Evolutionary conservation across 1,140 invertebrate species (phyloP).

Genomic region (Drosophila nasuta): DNA sequence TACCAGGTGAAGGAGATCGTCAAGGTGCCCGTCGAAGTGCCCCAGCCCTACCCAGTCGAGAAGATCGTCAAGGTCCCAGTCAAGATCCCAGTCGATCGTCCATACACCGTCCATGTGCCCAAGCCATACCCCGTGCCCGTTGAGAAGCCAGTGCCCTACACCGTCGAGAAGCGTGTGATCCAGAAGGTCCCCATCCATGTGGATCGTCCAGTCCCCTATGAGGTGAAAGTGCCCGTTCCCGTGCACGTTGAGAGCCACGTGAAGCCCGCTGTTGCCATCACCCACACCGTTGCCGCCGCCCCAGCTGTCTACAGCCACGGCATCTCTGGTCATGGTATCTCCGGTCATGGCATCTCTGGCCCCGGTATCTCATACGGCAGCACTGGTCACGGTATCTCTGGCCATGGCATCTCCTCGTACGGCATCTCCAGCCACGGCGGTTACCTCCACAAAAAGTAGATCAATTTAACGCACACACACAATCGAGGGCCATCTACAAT

Average conservation of each 20-base stretch:
- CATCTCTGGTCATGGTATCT: slow-evolving; percentile 44
- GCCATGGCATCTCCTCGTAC: slow-evolving; percentile 60
- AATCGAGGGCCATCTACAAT: slow-evolving; percentile 63
- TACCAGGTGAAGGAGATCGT: slow-evolving; percentile 87
- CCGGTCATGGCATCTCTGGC: slow-evolving; percentile 43
- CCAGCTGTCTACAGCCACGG: slow-evolving; percentile 56
- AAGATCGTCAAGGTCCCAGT: slow-evolving; percentile 85
- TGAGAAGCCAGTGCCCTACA: slow-evolving; percentile 88
- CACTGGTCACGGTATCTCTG: slow-evolving; percentile 52
- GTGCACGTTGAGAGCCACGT: slow-evolving; percentile 85
- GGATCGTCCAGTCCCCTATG: slow-evolving; percentile 87
- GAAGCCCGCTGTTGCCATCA: slow-evolving; percentile 59
- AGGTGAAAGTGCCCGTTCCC: slow-evolving; percentile 87
- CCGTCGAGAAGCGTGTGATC: slow-evolving; percentile 87
- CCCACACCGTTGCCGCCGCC: slow-evolving; percentile 64
- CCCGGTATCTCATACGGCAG: slow-evolving; percentile 40
- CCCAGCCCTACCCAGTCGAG: slow-evolving; percentile 89
- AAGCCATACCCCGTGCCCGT: slow-evolving; percentile 87
- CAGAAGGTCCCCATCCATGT: slow-evolving; percentile 85
- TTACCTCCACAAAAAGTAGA: slow-evolving; percentile 83
- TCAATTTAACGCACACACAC: slow-evolving; percentile 48
- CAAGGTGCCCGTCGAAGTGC: slow-evolving; percentile 88
- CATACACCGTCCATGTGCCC: slow-evolving; percentile 87
- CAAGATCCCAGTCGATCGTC: slow-evolving; percentile 87
- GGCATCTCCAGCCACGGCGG: slow-evolving; percentile 72